Base-by-base conservation (phyloP, 1,140 invertebrate genomes). In the Ceratosolen solmsi region DNA sequence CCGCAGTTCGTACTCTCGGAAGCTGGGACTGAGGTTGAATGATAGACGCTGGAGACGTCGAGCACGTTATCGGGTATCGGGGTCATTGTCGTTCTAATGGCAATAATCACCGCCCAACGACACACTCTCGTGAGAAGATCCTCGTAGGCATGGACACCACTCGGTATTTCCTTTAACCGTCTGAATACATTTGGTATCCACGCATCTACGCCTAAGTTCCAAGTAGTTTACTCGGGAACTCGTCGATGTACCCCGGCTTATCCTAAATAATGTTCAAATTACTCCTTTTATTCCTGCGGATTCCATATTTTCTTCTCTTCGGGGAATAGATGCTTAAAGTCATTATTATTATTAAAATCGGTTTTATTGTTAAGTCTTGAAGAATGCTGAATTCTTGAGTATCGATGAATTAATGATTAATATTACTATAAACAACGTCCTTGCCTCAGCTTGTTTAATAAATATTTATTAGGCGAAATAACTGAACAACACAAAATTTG, bases 1-100 rank as follows among this genome's bases (percentile, higher is more conserved):
- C 60, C 38, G 60, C 78, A 83, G 8, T 13, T 30, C 0, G 65
- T 11, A 0, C 41, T 46, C 13, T 88, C 88, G 49, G 89, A 88
- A 0, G 89, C 86, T 0, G 90, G 82, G 1, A 91, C 89, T 1
- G 89, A 83, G 2, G 90, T 90, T 22, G 96, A 97, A 88, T 98
- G 96, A 87, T 95, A 97, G 60, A 98, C 96, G 90, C 96, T 97
- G 80, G 95, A 94, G 76, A 98, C 92, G 89, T 98, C 97, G 86
- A 98, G 92, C 36, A 96, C 94, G 89, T 76, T 83, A 11, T 83
- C 82, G 22, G 78, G 27, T 25, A 76, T 54, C 25, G 78, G 46
- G 7, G 70, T 38, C 27, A 49, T 49, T 0, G 36, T 33, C 20
- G 7, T 33, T 13, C 41, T 46, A 0, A 33, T 51, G 22, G 74